Conservation (phyloP, 2,113 vertebrate species). For the Alligator sinensis region DNA sequence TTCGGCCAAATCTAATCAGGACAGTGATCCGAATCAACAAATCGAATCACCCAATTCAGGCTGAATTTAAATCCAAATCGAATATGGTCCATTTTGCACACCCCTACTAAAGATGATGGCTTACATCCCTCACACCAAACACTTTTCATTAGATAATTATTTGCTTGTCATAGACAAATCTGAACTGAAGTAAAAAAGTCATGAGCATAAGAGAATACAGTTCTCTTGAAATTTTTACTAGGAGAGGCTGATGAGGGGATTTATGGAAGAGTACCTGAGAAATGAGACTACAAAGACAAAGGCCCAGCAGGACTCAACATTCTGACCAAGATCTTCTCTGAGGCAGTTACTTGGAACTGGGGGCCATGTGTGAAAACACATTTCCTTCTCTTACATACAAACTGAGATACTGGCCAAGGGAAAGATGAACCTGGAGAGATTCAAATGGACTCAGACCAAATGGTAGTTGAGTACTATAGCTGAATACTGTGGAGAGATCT, state of each 20-base stretch:
- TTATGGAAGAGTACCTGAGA: background rate
- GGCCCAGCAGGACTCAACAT: background rate
- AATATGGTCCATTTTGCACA: no score
- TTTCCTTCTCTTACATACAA: rapidly evolving
- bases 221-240: background rate
- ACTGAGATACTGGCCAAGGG: background rate
- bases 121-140: slow-evolving; percentile 17
- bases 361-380: no score
- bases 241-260: background rate
- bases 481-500: background rate
- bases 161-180: background rate
- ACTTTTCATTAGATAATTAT: background rate
- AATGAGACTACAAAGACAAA: background rate
- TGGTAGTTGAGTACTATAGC: background rate
- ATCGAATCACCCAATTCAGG: no score
- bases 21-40: no score
- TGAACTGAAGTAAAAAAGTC: background rate
- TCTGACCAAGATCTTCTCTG: background rate
- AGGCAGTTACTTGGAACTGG: background rate
- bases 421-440: background rate
- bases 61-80: no score
- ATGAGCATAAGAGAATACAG: background rate
- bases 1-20: no score
- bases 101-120: background rate
- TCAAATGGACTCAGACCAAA: background rate